These are phyloP conservation scores for Nomada fucata DNA, from an alignment of 2,888 invertebrate species.

Conservation along the genomic window DNA sequence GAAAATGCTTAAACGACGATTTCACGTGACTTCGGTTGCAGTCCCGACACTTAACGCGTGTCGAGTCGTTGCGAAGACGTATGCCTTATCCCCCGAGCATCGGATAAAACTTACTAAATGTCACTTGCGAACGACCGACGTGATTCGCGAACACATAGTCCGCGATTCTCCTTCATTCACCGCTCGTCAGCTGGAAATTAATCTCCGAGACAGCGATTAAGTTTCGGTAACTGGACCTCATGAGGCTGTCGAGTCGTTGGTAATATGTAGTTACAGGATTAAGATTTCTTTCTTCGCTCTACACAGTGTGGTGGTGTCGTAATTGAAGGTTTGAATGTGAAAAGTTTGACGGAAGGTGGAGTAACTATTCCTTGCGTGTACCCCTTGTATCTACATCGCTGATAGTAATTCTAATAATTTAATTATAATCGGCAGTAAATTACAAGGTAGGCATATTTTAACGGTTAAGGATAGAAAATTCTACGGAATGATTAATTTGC, in stretches of 20 bases:
- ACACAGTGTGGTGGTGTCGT: neutral
- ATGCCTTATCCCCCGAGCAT: neutral
- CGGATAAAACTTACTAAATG: neutral
- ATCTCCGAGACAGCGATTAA: neutral
- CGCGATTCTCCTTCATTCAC: neutral
- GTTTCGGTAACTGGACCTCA: neutral
- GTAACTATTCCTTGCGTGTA: no score
- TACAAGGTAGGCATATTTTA: no score
- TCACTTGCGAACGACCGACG: neutral
- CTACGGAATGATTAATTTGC: no score
- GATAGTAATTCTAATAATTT: no score
- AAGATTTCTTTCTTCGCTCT: no score
- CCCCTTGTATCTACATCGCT: no score
- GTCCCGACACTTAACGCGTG: neutral
- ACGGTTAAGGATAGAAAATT: no score
- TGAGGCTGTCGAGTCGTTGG: neutral
- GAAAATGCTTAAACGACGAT: constrained; percentile 8
- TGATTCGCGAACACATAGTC: neutral
- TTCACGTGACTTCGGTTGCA: neutral
- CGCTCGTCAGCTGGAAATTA: constrained; percentile 2
- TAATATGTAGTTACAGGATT: neutral
- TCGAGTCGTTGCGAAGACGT: neutral
- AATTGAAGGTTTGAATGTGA: neutral
- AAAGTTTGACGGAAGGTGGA: neutral
- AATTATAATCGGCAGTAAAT: no score